Percentiles rank a stretch among this genome's conserved stretches.
phyloP scores from a whole-genome alignment of 1,140 invertebrate species.

The Micrasema minimum region DNA sequence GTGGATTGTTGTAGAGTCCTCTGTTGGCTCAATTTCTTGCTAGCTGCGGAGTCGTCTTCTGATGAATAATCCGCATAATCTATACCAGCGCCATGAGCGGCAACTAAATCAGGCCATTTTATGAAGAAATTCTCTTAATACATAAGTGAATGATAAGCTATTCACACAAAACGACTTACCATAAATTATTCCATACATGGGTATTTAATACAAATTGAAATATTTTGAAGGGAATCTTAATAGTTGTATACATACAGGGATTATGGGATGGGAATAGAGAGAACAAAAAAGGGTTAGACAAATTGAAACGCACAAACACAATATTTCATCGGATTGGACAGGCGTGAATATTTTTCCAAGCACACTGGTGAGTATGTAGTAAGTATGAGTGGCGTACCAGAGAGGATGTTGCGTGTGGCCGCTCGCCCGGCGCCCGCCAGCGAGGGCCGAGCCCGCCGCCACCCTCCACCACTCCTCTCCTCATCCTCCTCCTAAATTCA shows the following conservation, averaged over 20 bases:
- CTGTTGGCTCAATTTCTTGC: slow-evolving; percentile 64
- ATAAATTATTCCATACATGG: slow-evolving; percentile 7
- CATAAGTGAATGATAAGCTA: background rate
- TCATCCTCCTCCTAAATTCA: slow-evolving; percentile 52
- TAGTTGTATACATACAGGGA: slow-evolving; percentile 12
- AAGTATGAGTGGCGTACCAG: slow-evolving; percentile 46
- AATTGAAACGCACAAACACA: slow-evolving; percentile 31
- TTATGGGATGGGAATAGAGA: background rate
- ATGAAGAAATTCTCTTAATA: background rate
- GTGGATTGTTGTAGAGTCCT: slow-evolving; percentile 65
- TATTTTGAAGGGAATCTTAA: slow-evolving; percentile 24
- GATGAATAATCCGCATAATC: slow-evolving; percentile 63
- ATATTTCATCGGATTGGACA: slow-evolving; percentile 4
- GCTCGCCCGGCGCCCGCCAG: slow-evolving; percentile 36
- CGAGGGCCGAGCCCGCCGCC: slow-evolving; percentile 37
- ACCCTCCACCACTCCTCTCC: slow-evolving; percentile 30
- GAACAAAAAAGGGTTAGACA: slow-evolving; percentile 13
- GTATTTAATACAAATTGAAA: slow-evolving; percentile 27
- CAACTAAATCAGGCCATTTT: slow-evolving; percentile 56
- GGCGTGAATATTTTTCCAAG: slow-evolving; percentile 52
- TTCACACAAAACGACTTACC: slow-evolving; percentile 21
- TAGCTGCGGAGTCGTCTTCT: slow-evolving; percentile 59
- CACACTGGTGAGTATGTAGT: slow-evolving; percentile 43
- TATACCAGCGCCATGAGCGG: slow-evolving; percentile 66
- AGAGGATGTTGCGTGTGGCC: slow-evolving; percentile 49